Percentiles rank a stretch among this genome's conserved stretches.
These are phyloP conservation scores for Odobenus rosmarus DNA, from an alignment of 2,113 vertebrate species.

Conservation along the genomic window DNA sequence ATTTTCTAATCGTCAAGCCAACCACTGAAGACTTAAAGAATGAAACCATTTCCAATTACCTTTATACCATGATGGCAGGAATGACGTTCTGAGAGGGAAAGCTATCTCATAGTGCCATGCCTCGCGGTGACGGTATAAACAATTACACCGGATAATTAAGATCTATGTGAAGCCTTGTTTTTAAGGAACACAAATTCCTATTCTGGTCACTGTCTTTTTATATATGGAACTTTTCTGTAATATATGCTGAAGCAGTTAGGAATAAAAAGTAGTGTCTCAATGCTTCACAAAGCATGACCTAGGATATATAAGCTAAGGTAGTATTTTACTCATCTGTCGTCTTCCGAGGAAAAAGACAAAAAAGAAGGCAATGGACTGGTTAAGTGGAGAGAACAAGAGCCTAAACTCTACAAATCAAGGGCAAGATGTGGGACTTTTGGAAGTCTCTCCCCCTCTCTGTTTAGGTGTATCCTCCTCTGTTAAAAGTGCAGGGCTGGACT, in stretches of 20 bases:
- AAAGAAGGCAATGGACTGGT: neutral
- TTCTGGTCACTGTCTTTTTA: neutral
- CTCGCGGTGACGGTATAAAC: constrained; percentile 55
- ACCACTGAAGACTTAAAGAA: constrained; percentile 41
- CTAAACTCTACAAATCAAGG: neutral
- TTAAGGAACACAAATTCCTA: neutral
- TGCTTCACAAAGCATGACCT: neutral
- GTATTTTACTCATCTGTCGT: neutral
- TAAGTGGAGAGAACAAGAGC: neutral
- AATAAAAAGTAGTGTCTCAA: constrained; percentile 50
- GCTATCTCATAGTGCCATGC: constrained; percentile 21
- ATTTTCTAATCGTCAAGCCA: constrained; percentile 62
- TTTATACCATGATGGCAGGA: constrained; percentile 49
- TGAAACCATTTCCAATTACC: constrained; percentile 56
- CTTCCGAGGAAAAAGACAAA: neutral
- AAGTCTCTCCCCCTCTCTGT: neutral
- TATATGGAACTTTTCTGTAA: constrained; percentile 55
- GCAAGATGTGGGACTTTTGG: neutral
- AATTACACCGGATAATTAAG: constrained; percentile 46
- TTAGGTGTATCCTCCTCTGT: neutral
- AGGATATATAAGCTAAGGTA: neutral
- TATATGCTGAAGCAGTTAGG: constrained; percentile 4
- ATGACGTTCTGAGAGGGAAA: constrained; percentile 40
- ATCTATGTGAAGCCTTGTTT: constrained; percentile 22
- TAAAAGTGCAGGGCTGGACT: neutral